These are phyloP conservation scores for Biston stratarius DNA, from an alignment of 2,888 invertebrate species.

Conservation along the genomic window DNA sequence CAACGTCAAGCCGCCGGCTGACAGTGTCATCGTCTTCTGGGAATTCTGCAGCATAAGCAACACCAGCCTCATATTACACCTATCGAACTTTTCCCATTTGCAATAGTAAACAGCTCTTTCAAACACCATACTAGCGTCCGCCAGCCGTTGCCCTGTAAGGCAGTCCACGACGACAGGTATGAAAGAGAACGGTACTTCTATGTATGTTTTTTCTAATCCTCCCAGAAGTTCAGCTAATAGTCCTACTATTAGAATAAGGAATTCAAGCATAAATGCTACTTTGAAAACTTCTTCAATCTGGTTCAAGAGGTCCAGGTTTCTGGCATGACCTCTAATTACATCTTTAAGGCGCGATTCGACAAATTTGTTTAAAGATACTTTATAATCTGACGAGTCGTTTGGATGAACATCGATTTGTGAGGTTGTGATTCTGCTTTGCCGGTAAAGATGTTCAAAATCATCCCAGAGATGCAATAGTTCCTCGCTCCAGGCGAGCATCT, in stretches of 20 bases:
- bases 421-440: neutral
- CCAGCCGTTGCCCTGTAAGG: slow-evolving; percentile 63
- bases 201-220: slow-evolving; percentile 61
- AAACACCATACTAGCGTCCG: slow-evolving; percentile 61
- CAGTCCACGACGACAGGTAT: slow-evolving; percentile 64
- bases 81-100: slow-evolving; percentile 71
- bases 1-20: slow-evolving; percentile 65
- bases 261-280: slow-evolving; percentile 57
- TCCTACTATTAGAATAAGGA: slow-evolving; percentile 51
- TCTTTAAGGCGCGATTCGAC: slow-evolving; percentile 12
- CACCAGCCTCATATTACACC: slow-evolving; percentile 61
- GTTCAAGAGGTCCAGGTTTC: slow-evolving; percentile 45
- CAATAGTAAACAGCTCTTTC: slow-evolving; percentile 64
- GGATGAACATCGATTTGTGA: neutral
- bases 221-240: slow-evolving; percentile 57
- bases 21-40: slow-evolving; percentile 63
- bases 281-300: slow-evolving; percentile 55
- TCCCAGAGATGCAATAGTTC: slow-evolving; percentile 62
- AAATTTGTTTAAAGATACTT: neutral
- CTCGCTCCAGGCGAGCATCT: slow-evolving; percentile 62
- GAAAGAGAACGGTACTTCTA: slow-evolving; percentile 59
- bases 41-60: slow-evolving; percentile 62
- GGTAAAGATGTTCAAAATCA: slow-evolving; percentile 53
- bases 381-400: neutral
- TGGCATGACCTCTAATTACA: slow-evolving; percentile 12